These are phyloP conservation scores for Alaudala cheleensis DNA, from an alignment of 2,113 vertebrate species.

Conservation along the genomic window DNA sequence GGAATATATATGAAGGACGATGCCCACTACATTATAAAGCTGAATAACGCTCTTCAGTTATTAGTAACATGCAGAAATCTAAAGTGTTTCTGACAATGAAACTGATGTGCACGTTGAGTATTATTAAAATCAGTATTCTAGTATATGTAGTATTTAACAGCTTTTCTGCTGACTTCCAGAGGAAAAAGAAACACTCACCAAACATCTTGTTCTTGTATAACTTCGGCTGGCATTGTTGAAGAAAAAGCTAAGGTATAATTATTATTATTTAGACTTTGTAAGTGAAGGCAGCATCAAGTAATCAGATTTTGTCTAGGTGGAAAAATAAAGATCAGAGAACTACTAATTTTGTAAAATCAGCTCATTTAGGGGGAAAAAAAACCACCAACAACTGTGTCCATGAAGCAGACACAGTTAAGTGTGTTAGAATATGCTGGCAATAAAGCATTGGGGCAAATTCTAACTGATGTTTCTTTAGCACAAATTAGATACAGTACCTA, in stretches of 20 bases:
- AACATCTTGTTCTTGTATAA: constrained; percentile 65
- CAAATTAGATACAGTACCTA: neutral
- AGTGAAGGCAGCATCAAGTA: constrained; percentile 50
- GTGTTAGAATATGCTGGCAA: neutral
- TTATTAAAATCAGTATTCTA: constrained; percentile 65
- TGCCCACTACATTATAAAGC: constrained; percentile 55
- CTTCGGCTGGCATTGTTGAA: constrained; percentile 65
- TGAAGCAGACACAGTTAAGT: neutral
- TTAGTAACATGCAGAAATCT: constrained; percentile 65
- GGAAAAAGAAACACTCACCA: neutral
- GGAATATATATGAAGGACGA: constrained; percentile 63
- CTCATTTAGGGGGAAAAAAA: constrained; percentile 49
- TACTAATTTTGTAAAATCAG: constrained; percentile 69
- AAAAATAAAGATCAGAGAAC: constrained; percentile 75
- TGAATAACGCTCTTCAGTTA: constrained; percentile 49
- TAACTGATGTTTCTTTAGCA: neutral
- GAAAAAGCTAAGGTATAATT: constrained; percentile 61
- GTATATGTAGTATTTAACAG: constrained; percentile 69
- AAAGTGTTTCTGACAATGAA: constrained; percentile 66
- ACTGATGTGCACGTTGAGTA: constrained; percentile 73
- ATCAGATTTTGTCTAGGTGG: constrained; percentile 56
- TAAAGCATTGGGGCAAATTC: neutral
- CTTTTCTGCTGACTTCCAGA: constrained; percentile 68
- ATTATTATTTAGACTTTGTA: constrained; percentile 65
- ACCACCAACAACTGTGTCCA: neutral